Evolutionary conservation across 2,797 vertebrate genomes (phyloP).

Genomic region (Neosilurus hyrtlii): DNA sequence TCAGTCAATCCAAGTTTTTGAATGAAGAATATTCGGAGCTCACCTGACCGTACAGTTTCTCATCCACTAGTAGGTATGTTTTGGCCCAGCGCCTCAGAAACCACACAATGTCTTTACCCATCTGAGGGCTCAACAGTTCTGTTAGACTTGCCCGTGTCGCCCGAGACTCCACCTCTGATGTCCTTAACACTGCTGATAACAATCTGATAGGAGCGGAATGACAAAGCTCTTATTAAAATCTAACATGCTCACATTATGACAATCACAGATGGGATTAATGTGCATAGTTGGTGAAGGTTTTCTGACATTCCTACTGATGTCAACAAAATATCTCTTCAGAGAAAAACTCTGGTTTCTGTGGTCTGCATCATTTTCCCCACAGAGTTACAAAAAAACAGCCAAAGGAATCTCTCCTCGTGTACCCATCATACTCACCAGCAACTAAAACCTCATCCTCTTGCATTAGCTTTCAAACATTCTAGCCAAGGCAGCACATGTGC

Average conservation of each 20-base stretch:
- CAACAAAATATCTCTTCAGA: neutral
- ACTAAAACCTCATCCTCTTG: neutral
- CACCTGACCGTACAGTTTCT: conserved; percentile 97
- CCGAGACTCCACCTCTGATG: conserved; percentile 95
- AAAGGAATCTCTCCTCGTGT: neutral
- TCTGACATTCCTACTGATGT: neutral
- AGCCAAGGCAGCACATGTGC: neutral
- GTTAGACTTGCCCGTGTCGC: conserved; percentile 93
- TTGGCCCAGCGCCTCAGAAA: conserved; percentile 96
- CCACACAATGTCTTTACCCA: conserved; percentile 99
- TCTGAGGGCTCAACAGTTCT: conserved; percentile 92
- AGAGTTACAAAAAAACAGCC: neutral
- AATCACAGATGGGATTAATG: neutral
- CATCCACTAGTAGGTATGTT: conserved; percentile 94
- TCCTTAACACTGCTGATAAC: conserved; percentile 90
- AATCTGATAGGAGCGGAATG: conserved; percentile 72
- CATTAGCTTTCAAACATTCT: neutral
- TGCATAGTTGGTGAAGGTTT: neutral
- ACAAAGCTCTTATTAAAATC: neutral
- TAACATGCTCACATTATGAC: neutral
- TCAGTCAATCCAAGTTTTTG: neutral
- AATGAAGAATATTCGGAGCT: conserved; percentile 41
- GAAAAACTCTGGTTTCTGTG: neutral
- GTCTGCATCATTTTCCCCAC: neutral
- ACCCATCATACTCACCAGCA: neutral